Base-by-base conservation (phyloP, 2,888 invertebrate species). In the Coenonympha arcania region DNA sequence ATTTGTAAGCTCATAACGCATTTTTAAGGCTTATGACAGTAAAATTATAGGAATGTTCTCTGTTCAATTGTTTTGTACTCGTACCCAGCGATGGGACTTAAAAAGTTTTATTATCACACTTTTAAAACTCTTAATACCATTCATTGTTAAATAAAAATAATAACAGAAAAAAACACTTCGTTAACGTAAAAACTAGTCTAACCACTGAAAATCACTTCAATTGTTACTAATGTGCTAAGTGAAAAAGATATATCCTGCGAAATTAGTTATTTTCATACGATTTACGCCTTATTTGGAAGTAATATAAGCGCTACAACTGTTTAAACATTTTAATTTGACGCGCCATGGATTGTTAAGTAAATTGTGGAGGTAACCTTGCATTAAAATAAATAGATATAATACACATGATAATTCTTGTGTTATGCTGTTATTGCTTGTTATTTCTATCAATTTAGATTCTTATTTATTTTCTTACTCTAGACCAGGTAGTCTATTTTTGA, bases 281-380 rank as follows among this genome's bases (percentile, higher is more conserved):
- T 49, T 52, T 39, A 55, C 48, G 36, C 50, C 58, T 54, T 58
- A 59, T 58, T 52, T 49, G 30, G 24, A 50, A 51, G 36, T 50
- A 40, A 41, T 55, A 61, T 62, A 63, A 56, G 56, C 37, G 36
- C 52, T 49, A 59, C 30, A 56, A 39, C 55, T n/a, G 50, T 48
- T 22, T 53, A 48, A 28, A 52, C n/a, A 30, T 20, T 22, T 13
- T 20, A 11, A 19, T 18, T 28, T 37, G 40, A 4, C 9, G 13
- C 44, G 39, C 31, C 11, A 36, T 13, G 28, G 22, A 30, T 22
- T 37, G 34, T 24, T 45, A 36, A 22, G 48, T 52, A 50, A 48
- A 52, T 55, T 39, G 30, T 24, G 30, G 19, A 45, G 31, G 22
- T 62, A 64, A 65, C 76, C 73, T 76, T 76, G 71, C 66, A 65